A percentile compares a stretch with the other conserved stretches of the same genome.
Evolutionary conservation across 2,888 invertebrate genomes (phyloP).

Genomic region (Tanypteryx hageni): DNA sequence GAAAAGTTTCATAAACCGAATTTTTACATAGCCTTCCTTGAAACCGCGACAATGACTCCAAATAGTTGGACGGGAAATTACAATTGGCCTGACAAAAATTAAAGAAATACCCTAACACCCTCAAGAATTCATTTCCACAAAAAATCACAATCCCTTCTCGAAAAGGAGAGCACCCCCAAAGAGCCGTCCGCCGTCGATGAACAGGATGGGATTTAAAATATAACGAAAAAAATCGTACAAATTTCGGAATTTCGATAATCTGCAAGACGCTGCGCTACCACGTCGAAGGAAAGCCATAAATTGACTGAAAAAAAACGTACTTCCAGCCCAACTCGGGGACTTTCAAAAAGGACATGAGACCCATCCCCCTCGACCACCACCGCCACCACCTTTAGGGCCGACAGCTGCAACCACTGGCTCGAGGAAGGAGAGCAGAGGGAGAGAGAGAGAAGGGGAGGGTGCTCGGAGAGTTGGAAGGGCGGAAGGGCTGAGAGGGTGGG

Average conservation of each 20-base stretch:
- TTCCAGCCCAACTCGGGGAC: slow-evolving; percentile 11
- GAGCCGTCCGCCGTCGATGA: background rate
- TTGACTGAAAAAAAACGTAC: slow-evolving; percentile 21
- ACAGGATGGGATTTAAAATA: background rate
- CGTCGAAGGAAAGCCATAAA: background rate
- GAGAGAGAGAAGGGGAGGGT: slow-evolving; percentile 48
- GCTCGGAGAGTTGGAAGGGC: slow-evolving; percentile 53
- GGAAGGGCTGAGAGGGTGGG: slow-evolving; percentile 66
- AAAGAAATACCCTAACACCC: no score
- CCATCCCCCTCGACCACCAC: slow-evolving; percentile 19
- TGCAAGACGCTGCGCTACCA: background rate
- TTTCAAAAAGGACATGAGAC: slow-evolving; percentile 51
- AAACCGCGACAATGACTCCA: no score
- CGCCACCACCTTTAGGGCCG: slow-evolving; percentile 27
- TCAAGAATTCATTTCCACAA: no score
- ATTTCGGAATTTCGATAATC: background rate
- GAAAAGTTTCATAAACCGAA: no score
- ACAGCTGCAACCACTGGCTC: slow-evolving; percentile 51
- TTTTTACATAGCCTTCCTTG: no score
- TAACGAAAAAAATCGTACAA: background rate
- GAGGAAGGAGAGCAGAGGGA: slow-evolving; percentile 66
- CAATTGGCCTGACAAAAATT: no score
- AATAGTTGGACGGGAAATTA: no score
- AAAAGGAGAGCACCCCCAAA: background rate
- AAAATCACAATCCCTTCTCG: background rate